These are phyloP conservation scores for Huso huso DNA, from an alignment of 2,797 vertebrate species.

Conservation along the genomic window DNA sequence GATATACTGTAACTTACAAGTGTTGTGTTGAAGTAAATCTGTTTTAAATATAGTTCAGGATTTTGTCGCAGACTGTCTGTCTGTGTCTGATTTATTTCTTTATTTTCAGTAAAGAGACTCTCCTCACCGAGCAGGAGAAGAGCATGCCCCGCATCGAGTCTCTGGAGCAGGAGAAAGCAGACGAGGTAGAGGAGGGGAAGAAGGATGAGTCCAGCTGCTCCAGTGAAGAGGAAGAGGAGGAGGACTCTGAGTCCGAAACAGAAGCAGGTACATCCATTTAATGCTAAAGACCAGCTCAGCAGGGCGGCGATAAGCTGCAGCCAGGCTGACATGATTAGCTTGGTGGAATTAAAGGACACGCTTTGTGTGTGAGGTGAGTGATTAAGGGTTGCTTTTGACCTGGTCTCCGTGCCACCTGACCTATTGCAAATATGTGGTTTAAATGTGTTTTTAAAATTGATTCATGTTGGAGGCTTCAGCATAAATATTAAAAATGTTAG, in stretches of 20 bases:
- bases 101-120: constrained; percentile 74
- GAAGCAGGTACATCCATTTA: constrained; percentile 71
- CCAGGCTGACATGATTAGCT: too few species aligned
- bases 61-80: neutral
- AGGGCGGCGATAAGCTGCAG: too few species aligned
- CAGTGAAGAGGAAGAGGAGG: constrained; percentile 96
- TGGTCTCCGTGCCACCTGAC: too few species aligned
- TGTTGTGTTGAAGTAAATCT: neutral
- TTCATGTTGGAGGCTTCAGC: too few species aligned
- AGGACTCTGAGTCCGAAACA: constrained; percentile 93
- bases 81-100: constrained; percentile 16
- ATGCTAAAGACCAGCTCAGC: too few species aligned
- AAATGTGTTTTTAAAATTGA: too few species aligned
- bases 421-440: too few species aligned
- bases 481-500: too few species aligned
- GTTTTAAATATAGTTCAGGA: neutral
- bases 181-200: constrained; percentile 89
- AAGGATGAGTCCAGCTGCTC: constrained; percentile 98
- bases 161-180: constrained; percentile 89
- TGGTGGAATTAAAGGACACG: too few species aligned
- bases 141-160: constrained; percentile 79
- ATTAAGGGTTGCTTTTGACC: too few species aligned
- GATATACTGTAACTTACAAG: neutral
- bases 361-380: too few species aligned
- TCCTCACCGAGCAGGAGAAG: constrained; percentile 91